A percentile compares a stretch with the other conserved stretches of the same genome.
phyloP scores from a whole-genome alignment of 2,888 invertebrate genomes.

The Apeira syringaria region DNA sequence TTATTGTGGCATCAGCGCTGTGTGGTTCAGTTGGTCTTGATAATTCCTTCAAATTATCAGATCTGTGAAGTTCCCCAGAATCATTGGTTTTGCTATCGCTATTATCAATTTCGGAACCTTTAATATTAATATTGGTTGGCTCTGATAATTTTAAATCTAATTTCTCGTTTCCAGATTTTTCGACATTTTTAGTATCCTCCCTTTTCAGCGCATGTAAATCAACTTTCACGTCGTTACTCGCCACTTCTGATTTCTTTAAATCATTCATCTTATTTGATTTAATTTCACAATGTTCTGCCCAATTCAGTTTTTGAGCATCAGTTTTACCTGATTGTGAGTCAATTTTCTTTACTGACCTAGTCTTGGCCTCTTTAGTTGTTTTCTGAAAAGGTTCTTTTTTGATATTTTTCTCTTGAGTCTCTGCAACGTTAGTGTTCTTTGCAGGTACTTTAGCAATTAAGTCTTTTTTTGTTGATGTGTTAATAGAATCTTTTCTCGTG shows the following conservation, averaged over 20 bases:
- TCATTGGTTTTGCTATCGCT: neutral
- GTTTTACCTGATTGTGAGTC: conserved; percentile 5
- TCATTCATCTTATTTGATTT: conserved; percentile 6
- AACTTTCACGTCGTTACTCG: conserved; percentile 11
- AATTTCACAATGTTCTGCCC: conserved; percentile 9
- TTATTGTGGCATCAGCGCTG: no score
- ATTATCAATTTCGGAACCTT: neutral
- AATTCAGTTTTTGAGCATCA: conserved; percentile 5
- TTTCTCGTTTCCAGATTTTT: neutral
- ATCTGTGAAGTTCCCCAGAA: no score
- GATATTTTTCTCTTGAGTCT: conserved; percentile 46
- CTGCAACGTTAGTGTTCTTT: conserved; percentile 38
- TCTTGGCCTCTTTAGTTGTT: conserved; percentile 4
- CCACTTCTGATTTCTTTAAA: neutral
- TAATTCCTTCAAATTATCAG: no score
- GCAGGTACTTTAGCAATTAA: conserved; percentile 17
- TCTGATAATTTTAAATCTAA: conserved; percentile 4
- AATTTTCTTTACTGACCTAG: conserved; percentile 12
- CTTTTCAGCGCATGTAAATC: conserved; percentile 53
- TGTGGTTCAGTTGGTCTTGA: no score
- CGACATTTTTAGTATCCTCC: conserved; percentile 4
- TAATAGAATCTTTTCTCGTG: conserved; percentile 23
- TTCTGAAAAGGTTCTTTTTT: conserved; percentile 28
- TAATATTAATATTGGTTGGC: neutral
- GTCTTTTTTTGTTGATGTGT: conserved; percentile 5